Evolutionary conservation across 1,140 invertebrate genomes (phyloP), one percentile per base, ranked within the genome.

Genomic region (Euschistus heros): DNA sequence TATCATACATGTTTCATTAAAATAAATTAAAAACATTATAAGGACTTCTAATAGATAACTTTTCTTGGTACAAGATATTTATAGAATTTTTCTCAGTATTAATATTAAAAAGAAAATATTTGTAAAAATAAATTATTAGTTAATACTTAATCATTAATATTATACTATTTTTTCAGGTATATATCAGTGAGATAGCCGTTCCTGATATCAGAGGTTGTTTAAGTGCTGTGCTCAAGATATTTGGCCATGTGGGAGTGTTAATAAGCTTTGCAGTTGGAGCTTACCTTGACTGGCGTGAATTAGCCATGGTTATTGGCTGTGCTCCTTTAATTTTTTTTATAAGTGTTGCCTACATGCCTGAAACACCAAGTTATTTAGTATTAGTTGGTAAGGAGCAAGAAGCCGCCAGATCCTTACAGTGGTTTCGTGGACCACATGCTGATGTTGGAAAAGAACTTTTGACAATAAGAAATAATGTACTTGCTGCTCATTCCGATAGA

Each of bases 121-220:
- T 37, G 7, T 37, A 10, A 1, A 37, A 6, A n/a, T n/a, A 10
- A 6, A 37, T 37, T 37, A 10, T 10, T 13, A 37, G 33, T 37
- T 37, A 37, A 37, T 37, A 8, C 7, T 37, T 6, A 37, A 13
- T 37, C 7, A 37, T 13, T 37, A 37, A 6, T 1, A 6, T 37
- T 37, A 37, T 30, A 30, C 7, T 37, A 37, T 57, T 24, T 24
- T 57, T 69, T 8, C 77, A 87, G 84, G 86, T 94, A 63, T 95
- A 94, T 76, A 85, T 94, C 67, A 91, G 88, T 64, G 92, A 96
- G 80, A 92, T 92, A 70, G 87, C 91, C 15, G 84, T 90, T 42
- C 87, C 91, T 17, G 84, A 88, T 61, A 87, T 92, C 64, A 77
- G 92, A 70, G 92, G 92, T 2, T 86, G 88, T 67, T 78, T 94